phyloP scores from a whole-genome alignment of 2,888 invertebrate genomes.

The Petrolisthes cinctipes region DNA sequence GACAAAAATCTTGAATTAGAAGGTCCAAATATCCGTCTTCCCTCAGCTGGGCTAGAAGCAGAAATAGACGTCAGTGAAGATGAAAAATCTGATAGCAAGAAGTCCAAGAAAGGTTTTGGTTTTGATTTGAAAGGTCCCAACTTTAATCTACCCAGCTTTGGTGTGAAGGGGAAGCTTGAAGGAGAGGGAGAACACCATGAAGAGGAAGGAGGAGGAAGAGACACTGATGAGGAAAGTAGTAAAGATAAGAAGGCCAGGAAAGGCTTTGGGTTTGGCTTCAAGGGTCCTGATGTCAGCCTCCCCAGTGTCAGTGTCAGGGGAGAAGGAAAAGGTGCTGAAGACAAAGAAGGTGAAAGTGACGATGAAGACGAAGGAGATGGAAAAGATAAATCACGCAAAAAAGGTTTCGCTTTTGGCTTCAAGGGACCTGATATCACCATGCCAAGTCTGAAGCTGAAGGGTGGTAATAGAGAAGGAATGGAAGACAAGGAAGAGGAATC shows the following conservation, averaged over 20 bases:
- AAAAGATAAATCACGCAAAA: background rate
- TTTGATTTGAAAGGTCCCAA: conserved; percentile 42
- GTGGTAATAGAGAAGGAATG: too few relatives aligned
- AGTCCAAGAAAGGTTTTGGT: conserved; percentile 20
- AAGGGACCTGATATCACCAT: conserved; percentile 8
- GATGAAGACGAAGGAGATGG: background rate
- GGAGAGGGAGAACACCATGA: background rate
- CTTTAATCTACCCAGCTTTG: conserved; percentile 31
- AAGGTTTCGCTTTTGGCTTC: conserved; percentile 33
- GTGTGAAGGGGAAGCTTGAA: conserved; percentile 25
- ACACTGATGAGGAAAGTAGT: background rate
- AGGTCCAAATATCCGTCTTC: conserved; percentile 21
- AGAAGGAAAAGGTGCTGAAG: background rate
- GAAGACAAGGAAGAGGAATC: too few relatives aligned
- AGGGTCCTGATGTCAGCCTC: conserved; percentile 32
- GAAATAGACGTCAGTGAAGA: background rate
- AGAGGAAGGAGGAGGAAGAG: conserved; percentile 4
- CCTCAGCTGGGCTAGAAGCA: background rate
- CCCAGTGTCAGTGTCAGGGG: conserved; percentile 20
- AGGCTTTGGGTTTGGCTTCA: conserved; percentile 28
- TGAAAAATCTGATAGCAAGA: background rate
- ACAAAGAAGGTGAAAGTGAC: background rate
- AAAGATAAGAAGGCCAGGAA: conserved; percentile 19
- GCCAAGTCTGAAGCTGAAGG: too few relatives aligned
- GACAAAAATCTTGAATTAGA: background rate